Conservation (phyloP, 1,140 invertebrate genomes). For the Cotesia chilonis region DNA sequence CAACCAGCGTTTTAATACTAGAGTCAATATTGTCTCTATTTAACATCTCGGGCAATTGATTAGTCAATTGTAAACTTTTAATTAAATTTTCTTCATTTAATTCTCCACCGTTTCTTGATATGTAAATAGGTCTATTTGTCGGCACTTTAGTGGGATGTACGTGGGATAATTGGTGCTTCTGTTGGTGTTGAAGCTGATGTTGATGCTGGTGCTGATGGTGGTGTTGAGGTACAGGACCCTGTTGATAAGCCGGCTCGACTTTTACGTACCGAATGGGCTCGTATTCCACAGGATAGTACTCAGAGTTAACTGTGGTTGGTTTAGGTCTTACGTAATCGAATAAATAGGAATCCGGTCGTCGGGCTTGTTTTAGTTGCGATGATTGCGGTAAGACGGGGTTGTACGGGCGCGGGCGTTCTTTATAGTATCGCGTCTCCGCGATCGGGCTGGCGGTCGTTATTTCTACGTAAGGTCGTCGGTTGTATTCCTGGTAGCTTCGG, state of each 20-base stretch:
- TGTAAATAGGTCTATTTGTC: slow-evolving; percentile 51
- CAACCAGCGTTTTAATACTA: slow-evolving; percentile 78
- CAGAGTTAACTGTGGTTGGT: slow-evolving; percentile 29
- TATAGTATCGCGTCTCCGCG: slow-evolving; percentile 42
- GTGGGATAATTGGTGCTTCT: background rate
- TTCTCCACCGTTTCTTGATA: slow-evolving; percentile 43
- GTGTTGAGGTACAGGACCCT: no score
- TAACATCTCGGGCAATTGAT: slow-evolving; percentile 77
- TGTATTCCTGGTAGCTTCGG: slow-evolving; percentile 30
- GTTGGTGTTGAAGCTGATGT: background rate
- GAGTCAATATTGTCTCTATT: slow-evolving; percentile 79
- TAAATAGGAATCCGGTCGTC: no score
- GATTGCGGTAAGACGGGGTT: no score
- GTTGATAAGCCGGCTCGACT: slow-evolving; percentile 13
- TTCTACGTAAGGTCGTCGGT: slow-evolving; percentile 35
- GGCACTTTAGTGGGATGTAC: slow-evolving; percentile 30
- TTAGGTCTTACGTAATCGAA: no score
- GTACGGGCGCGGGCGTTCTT: slow-evolving; percentile 39
- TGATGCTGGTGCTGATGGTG: slow-evolving; percentile 16
- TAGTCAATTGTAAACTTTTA: slow-evolving; percentile 74
- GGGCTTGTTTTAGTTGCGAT: slow-evolving; percentile 18
- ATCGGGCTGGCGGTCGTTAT: slow-evolving; percentile 29
- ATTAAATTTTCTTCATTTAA: slow-evolving; percentile 54
- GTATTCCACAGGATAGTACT: slow-evolving; percentile 43
- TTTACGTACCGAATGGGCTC: slow-evolving; percentile 42